A percentile compares a stretch with the other conserved stretches of the same genome.
phyloP scores from a whole-genome alignment of 2,888 invertebrate genomes.

The Agonopterix heracliana region DNA sequence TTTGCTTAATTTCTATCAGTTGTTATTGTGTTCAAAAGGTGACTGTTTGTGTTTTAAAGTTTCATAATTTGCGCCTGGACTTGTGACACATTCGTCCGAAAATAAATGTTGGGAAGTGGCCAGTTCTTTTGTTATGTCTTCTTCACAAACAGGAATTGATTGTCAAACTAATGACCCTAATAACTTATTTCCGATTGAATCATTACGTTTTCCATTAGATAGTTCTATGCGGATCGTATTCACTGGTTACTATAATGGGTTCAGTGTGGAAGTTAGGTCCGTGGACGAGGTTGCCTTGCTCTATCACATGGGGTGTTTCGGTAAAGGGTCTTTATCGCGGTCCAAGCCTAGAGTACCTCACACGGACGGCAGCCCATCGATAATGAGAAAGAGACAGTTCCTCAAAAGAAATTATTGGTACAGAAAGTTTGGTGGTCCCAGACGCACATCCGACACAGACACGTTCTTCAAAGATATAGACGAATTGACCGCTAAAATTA shows the following conservation, averaged over 20 bases:
- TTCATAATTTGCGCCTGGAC: constrained; percentile 36
- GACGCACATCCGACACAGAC: constrained; percentile 28
- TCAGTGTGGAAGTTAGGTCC: constrained; percentile 79
- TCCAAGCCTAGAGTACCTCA: constrained; percentile 65
- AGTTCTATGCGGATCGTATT: constrained; percentile 63
- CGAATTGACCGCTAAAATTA: constrained; percentile 41
- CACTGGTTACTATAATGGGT: constrained; percentile 80
- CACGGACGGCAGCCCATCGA: constrained; percentile 45
- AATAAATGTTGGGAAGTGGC: constrained; percentile 59
- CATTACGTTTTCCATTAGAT: constrained; percentile 62
- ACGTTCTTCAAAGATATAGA: constrained; percentile 48
- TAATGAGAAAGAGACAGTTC: constrained; percentile 77
- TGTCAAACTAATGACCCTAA: constrained; percentile 65
- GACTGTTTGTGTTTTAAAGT: constrained; percentile 30
- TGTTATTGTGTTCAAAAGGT: constrained; percentile 25
- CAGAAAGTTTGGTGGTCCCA: constrained; percentile 46
- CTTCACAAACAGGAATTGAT: constrained; percentile 59
- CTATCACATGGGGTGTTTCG: constrained; percentile 85
- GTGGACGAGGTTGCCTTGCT: constrained; percentile 76
- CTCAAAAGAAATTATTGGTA: constrained; percentile 75
- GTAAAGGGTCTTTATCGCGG: constrained; percentile 82
- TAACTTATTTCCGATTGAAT: constrained; percentile 54
- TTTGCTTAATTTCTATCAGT: constrained; percentile 26
- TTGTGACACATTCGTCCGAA: constrained; percentile 45
- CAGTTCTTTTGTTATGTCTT: constrained; percentile 60